Base-by-base conservation (phyloP, 2,797 vertebrate genomes). In the Sylvilagus floridanus region DNA sequence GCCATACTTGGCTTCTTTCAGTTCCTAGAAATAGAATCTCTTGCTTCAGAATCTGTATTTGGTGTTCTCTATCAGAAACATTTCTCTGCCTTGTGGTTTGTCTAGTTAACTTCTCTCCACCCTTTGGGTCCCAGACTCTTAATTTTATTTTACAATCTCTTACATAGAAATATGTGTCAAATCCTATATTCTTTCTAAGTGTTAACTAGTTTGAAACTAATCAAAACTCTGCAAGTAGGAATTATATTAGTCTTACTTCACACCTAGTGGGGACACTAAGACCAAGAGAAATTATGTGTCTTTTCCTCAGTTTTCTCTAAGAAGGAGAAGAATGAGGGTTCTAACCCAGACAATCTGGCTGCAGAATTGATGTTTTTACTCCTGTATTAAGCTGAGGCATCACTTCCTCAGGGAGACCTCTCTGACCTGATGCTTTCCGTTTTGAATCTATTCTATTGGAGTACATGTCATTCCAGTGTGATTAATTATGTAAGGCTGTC, bases 141-240 rank as follows among this genome's bases (percentile, higher is more conserved):
- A 83, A 60, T 50, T 95, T 73, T 90, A 89, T 76, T 76, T 88
- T n/a, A 93, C 89, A 92, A 71, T 71, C 7, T 16, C 19, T 76
- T 77, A 86, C 28, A 68, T 62, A 17, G n/a, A 89, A 81, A 13
- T 50, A 68, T 62, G 19, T 90, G 30, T 28, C 71, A 82, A 89
- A 73, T 91, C 85, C 21, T 77, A 83, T 69, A 12, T 32, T 7
- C 30, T 84, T 94, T 84, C 65, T 85, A 87, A 89, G 88, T 85
- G 75, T 82, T 94, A 96, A 84, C 13, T 50, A 79, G 86, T 89
- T 91, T 79, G 30, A 73, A 76, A 7, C 13, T 91, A 10, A 54
- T 84, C 66, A 77, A 73, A 93, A 26, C 2, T 90, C 83, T 92
- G 6, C 16, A 90, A 68, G 63, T 94, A 84, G 10, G 5, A 66